These are phyloP conservation scores for Neria commutata DNA, from an alignment of 2,888 invertebrate genomes.

Conservation along the genomic window DNA sequence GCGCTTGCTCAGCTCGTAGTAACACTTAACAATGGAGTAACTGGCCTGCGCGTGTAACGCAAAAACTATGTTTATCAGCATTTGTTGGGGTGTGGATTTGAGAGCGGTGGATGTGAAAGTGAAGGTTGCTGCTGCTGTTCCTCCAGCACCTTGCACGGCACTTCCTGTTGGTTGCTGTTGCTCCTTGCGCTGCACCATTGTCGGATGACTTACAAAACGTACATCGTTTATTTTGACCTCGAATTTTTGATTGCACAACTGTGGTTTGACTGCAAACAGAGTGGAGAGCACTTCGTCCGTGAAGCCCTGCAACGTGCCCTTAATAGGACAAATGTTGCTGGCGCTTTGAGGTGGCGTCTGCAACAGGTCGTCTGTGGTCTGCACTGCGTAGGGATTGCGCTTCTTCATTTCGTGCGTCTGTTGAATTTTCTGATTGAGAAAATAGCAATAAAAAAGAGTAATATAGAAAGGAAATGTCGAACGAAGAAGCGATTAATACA, in stretches of 20 bases:
- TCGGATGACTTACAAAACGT: slow-evolving; percentile 93
- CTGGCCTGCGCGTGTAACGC: slow-evolving; percentile 88
- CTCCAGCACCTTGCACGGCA: neutral
- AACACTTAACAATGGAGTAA: slow-evolving; percentile 90
- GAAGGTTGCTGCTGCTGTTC: neutral
- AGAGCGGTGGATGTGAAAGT: neutral
- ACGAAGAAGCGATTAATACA: no score
- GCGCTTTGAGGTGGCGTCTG: slow-evolving; percentile 64
- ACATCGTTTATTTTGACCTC: slow-evolving; percentile 96
- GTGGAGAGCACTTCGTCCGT: slow-evolving; percentile 86
- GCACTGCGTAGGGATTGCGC: slow-evolving; percentile 82
- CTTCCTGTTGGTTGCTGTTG: slow-evolving; percentile 56
- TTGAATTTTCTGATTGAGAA: no score
- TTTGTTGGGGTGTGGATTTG: slow-evolving; percentile 56
- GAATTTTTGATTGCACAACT: slow-evolving; percentile 88
- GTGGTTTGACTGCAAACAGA: slow-evolving; percentile 87
- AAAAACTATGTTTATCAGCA: slow-evolving; percentile 87
- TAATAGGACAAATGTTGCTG: neutral
- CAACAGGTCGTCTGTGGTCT: slow-evolving; percentile 75
- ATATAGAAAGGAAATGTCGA: no score
- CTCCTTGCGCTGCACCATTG: slow-evolving; percentile 73
- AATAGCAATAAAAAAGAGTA: no score
- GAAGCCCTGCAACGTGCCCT: slow-evolving; percentile 66
- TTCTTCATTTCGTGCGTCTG: no score
- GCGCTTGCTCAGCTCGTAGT: slow-evolving; percentile 90